phyloP scores from a whole-genome alignment of 2,797 vertebrate genomes.

The Scolopax rusticola region DNA sequence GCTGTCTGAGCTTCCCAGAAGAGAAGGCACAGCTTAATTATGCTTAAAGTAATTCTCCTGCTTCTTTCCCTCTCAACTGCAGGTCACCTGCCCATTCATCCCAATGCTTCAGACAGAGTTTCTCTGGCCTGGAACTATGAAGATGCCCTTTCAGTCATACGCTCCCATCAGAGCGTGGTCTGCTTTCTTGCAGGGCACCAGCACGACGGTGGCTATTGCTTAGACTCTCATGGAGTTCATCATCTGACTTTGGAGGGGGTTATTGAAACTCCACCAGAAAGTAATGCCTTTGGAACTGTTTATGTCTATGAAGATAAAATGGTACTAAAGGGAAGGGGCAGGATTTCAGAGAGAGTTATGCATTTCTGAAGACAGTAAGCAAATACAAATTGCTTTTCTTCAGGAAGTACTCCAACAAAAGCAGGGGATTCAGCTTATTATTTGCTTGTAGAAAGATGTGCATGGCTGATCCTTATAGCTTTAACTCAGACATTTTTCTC shows the following conservation, averaged over 20 bases:
- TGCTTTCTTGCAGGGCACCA: constrained; percentile 92
- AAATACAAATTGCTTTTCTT: background rate
- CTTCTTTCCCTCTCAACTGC: constrained; percentile 27
- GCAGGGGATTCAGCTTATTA: background rate
- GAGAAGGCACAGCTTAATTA: background rate
- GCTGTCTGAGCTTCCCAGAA: background rate
- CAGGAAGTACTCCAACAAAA: background rate
- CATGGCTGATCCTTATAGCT: background rate
- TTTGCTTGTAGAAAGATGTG: background rate
- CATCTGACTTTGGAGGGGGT: constrained; percentile 90
- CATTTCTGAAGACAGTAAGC: constrained; percentile 64
- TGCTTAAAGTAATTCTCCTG: background rate
- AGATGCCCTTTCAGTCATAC: constrained; percentile 82
- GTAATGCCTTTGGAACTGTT: constrained; percentile 88
- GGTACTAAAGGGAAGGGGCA: constrained; percentile 88
- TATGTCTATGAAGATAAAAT: constrained; percentile 89
- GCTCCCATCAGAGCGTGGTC: constrained; percentile 87
- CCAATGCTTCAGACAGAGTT: constrained; percentile 76
- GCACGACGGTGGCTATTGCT: constrained; percentile 87
- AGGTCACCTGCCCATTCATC: constrained; percentile 93
- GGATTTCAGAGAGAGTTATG: constrained; percentile 83
- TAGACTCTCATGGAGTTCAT: constrained; percentile 86
- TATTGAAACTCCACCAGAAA: constrained; percentile 88
- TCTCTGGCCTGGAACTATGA: constrained; percentile 92
- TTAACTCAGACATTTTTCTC: background rate